phyloP scores from a whole-genome alignment of 2,113 vertebrate species.

The Microtus pennsylvanicus region DNA sequence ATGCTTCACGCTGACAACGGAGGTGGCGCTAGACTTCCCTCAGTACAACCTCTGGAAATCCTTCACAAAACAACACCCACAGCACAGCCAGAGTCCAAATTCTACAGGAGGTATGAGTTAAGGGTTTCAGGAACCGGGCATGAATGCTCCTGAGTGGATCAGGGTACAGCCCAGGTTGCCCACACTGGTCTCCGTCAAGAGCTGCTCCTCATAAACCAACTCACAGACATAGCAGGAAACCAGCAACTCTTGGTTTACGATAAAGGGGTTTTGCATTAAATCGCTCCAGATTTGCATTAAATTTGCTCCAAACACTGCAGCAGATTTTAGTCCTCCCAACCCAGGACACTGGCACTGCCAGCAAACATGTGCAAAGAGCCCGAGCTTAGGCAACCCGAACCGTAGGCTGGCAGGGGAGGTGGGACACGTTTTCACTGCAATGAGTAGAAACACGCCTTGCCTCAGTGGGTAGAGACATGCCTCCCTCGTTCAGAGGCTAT shows the following conservation, averaged over 20 bases:
- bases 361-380: background rate
- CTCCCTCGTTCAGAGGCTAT: background rate
- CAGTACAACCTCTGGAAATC: background rate
- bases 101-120: background rate
- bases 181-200: background rate
- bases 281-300: too few species aligned
- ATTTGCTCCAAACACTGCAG: too few species aligned
- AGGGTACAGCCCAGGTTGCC: background rate
- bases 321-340: background rate
- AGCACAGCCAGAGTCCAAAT: background rate
- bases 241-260: background rate
- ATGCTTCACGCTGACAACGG: background rate
- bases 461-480: too few species aligned
- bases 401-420: background rate
- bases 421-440: fast-evolving
- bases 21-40: background rate
- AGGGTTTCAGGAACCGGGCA: background rate
- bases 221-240: background rate
- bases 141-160: background rate
- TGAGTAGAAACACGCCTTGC: too few species aligned
- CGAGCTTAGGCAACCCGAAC: background rate
- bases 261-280: background rate
- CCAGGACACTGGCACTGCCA: background rate
- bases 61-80: background rate
- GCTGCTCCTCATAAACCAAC: too few species aligned